phyloP scores from a whole-genome alignment of 2,888 invertebrate genomes.

The Catocala sponsa region DNA sequence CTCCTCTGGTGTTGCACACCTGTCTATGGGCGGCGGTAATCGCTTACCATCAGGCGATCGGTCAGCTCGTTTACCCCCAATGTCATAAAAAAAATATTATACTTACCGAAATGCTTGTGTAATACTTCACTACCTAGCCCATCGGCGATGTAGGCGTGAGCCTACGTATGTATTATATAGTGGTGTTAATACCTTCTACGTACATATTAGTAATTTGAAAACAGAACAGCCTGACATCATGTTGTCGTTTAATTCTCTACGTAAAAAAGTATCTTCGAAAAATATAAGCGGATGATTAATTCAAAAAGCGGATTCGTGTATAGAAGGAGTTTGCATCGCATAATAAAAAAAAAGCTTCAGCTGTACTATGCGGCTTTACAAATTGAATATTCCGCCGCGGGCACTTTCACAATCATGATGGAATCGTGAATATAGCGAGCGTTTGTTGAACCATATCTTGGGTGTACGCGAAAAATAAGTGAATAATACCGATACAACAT shows the following conservation, averaged over 20 bases:
- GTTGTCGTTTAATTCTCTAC: background rate
- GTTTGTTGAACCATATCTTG: constrained; percentile 24
- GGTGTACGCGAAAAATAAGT: constrained; percentile 8
- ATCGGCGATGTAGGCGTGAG: no score
- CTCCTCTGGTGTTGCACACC: no score
- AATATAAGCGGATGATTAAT: background rate
- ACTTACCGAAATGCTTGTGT: no score
- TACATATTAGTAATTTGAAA: no score
- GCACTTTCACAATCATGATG: constrained; percentile 51
- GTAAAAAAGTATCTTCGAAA: background rate
- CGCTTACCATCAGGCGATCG: no score
- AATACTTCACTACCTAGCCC: no score
- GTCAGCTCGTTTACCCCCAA: no score
- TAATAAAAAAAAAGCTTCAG: constrained; percentile 32
- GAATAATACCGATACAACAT: constrained; percentile 5
- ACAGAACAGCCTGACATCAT: no score
- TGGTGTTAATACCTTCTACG: no score
- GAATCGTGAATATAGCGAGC: constrained; percentile 36
- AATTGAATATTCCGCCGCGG: constrained; percentile 55
- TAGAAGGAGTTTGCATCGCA: constrained; percentile 5
- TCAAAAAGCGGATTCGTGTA: background rate
- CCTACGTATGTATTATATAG: no score
- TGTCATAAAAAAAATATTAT: no score
- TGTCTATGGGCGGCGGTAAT: no score
- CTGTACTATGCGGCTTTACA: constrained; percentile 53